Evolutionary conservation across 2,113 vertebrate genomes (phyloP).

Genomic region (Suricata suricatta): DNA sequence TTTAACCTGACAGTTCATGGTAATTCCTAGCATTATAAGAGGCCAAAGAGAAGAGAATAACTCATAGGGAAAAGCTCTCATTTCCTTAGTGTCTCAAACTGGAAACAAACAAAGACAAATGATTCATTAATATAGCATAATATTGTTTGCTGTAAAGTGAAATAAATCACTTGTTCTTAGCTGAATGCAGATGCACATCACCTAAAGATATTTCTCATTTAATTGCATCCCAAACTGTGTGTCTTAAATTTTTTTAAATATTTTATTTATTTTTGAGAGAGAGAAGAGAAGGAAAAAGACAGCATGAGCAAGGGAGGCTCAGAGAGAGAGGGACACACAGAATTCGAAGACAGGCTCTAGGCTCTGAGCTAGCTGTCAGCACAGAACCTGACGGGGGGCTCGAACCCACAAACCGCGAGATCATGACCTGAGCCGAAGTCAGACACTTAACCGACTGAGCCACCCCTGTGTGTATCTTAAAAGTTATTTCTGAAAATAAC

Average conservation of each 20-base stretch:
- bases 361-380: no score
- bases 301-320: no score
- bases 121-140: neutral
- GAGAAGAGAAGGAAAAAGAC: no score
- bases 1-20: neutral
- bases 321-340: no score
- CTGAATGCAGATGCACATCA: neutral
- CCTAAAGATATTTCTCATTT: neutral
- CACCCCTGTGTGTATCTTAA: neutral
- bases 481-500: neutral
- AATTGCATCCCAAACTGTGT: neutral
- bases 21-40: neutral
- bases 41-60: neutral
- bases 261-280: no score
- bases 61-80: neutral
- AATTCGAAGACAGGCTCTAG: no score
- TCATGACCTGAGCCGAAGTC: no score
- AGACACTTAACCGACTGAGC: no score
- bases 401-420: no score
- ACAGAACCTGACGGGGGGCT: no score
- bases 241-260: neutral
- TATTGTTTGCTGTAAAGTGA: neutral
- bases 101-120: neutral
- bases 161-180: neutral
- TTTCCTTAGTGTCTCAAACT: neutral